Evolutionary conservation across 1,140 invertebrate genomes (phyloP).

Genomic region (Triops cancriformis): DNA sequence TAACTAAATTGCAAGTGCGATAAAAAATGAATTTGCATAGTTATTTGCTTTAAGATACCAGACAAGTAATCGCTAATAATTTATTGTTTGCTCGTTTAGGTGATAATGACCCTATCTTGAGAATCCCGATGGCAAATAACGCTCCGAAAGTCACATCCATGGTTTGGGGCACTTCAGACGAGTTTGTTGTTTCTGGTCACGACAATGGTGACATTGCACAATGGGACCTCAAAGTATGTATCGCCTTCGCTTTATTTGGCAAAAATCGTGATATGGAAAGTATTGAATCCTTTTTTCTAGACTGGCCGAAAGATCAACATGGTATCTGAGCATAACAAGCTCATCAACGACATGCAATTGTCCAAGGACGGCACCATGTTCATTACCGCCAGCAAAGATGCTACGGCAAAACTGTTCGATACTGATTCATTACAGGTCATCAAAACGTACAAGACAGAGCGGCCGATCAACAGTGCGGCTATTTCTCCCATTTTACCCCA

Average conservation of each 20-base stretch:
- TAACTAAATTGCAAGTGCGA: too few species aligned
- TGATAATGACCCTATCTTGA: conserved; percentile 49
- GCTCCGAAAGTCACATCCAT: conserved; percentile 77
- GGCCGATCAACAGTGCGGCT: conserved; percentile 92
- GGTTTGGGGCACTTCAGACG: conserved; percentile 85
- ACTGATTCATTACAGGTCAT: conserved; percentile 69
- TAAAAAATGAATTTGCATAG: too few species aligned
- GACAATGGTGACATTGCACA: conserved; percentile 83
- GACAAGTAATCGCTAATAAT: too few species aligned
- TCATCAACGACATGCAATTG: conserved; percentile 93
- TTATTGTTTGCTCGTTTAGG: conserved; percentile 29
- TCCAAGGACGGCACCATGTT: conserved; percentile 91
- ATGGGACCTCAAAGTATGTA: conserved; percentile 75
- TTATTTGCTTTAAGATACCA: too few species aligned
- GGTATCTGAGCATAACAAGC: conserved; percentile 67
- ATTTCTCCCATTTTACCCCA: conserved; percentile 90
- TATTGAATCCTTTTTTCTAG: conserved; percentile 33
- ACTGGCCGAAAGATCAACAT: conserved; percentile 68
- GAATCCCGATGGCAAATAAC: conserved; percentile 47
- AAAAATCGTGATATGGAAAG: conserved; percentile 1
- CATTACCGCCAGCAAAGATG: conserved; percentile 90
- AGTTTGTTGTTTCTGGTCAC: conserved; percentile 85
- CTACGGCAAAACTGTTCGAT: conserved; percentile 89
- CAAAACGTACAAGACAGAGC: conserved; percentile 92
- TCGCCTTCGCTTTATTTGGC: too few species aligned